These are phyloP conservation scores for Andrena chrysosceles DNA, from an alignment of 2,888 invertebrate species.

Conservation along the genomic window DNA sequence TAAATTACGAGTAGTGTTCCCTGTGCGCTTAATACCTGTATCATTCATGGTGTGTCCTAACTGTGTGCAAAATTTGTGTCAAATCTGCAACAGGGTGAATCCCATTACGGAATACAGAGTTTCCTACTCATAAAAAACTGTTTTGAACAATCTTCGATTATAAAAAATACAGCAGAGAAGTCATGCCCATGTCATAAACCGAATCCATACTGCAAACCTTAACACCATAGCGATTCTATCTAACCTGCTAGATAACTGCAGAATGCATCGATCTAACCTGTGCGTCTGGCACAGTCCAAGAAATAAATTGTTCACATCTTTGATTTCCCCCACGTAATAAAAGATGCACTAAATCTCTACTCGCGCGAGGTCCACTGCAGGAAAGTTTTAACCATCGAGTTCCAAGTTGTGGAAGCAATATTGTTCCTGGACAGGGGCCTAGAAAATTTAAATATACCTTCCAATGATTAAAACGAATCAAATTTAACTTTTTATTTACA, in stretches of 20 bases:
- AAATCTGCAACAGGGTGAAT: too few species aligned
- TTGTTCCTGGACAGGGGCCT: constrained; percentile 6
- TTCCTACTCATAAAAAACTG: too few species aligned
- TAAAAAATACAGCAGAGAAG: too few species aligned
- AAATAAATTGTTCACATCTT: constrained; percentile 48
- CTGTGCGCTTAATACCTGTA: too few species aligned
- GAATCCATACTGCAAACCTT: neutral
- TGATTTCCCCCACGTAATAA: constrained; percentile 56
- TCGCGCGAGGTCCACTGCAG: neutral
- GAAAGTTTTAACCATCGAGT: constrained; percentile 30
- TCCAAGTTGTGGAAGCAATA: constrained; percentile 9
- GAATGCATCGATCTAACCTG: constrained; percentile 27
- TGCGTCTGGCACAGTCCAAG: neutral
- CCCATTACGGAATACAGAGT: too few species aligned
- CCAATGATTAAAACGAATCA: constrained; percentile 16
- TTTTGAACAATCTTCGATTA: too few species aligned
- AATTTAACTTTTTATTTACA: neutral
- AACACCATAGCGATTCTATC: neutral
- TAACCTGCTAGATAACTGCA: constrained; percentile 7
- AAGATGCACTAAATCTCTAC: constrained; percentile 32
- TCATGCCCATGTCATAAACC: too few species aligned
- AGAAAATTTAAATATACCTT: constrained; percentile 27
- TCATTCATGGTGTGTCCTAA: too few species aligned
- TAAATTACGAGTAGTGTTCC: too few species aligned
- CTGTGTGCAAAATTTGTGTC: too few species aligned